Evolutionary conservation across 2,113 vertebrate species (phyloP), one percentile per base, ranked within the genome.

Genomic region (Ondatra zibethicus): DNA sequence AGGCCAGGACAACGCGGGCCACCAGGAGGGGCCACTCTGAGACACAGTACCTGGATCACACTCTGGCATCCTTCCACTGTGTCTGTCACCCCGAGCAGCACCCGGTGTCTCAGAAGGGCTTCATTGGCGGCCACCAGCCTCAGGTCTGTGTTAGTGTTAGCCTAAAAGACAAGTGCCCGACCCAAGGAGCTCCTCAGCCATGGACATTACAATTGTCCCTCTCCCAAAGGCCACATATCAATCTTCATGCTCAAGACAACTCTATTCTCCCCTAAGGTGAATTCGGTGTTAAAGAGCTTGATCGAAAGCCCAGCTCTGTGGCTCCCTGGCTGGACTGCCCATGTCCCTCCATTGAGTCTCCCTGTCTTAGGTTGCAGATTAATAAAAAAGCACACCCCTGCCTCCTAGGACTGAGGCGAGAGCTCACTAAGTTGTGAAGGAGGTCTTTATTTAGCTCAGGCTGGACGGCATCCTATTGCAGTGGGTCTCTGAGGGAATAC

Each of bases 141-240:
- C 21, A 99, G 95, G 21, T 99, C 99, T 0, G 98, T 99, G 89
- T 99, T 99, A 94, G 97, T 89, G 0, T 99, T 99, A 50, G 98
- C 97, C 99, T 99, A 55, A 66, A 78, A 92, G 92, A 93, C 70
- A 97, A 94, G 92, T 0, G 0, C n/a, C 75, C 55, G 81, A 21
- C 36, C 29, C 3, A 2, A 84, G 45, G 45, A 52, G 33, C 70
- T 55, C 81, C 39, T 4, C 68, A 65, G 66, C 73, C 65, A 23
- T 0, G 2, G 52, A 72, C 23, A 66, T 58, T 86, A 82, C 27
- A 17, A 33, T 25, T 3, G 7, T 11, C 66, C 72, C 61, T 45
- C 66, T 21, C 33, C 12, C 0, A 12, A n/a, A 42, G 5, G 6
- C 36, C 47, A 55, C 2, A 2, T 7, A 63, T 10, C 42, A 23